Percentiles rank a stretch among this genome's conserved stretches.
Conservation (phyloP, 2,113 vertebrate species). For the Campylorhamphus procurvoides region DNA sequence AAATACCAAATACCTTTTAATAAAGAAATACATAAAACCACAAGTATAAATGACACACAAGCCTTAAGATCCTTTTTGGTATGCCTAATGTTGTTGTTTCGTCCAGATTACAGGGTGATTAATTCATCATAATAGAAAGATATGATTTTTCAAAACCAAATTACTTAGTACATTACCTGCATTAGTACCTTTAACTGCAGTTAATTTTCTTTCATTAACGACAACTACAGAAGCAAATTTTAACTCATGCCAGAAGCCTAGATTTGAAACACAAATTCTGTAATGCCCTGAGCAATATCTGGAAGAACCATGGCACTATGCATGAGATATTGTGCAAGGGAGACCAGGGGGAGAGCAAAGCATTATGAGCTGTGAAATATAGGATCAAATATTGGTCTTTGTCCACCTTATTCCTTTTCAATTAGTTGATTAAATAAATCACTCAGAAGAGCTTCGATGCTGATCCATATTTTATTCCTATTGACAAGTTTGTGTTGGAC, state of each 20-base stretch:
- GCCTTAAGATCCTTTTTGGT: neutral
- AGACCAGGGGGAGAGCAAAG: neutral
- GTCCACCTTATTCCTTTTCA: constrained; percentile 4
- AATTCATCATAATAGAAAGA: neutral
- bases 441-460: neutral
- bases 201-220: neutral
- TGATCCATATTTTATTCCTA: neutral
- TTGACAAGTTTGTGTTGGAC: neutral
- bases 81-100: neutral
- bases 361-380: neutral
- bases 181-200: neutral
- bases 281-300: neutral
- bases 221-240: neutral
- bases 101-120: neutral
- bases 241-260: neutral
- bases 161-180: neutral
- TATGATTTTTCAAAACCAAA: neutral
- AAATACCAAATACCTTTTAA: neutral
- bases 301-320: neutral
- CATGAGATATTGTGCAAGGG: neutral
- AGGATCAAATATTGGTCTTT: neutral
- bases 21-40: neutral
- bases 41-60: neutral
- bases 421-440: constrained; percentile 35
- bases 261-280: neutral